phyloP scores from a whole-genome alignment of 2,797 vertebrate genomes.

The Choloepus didactylus region DNA sequence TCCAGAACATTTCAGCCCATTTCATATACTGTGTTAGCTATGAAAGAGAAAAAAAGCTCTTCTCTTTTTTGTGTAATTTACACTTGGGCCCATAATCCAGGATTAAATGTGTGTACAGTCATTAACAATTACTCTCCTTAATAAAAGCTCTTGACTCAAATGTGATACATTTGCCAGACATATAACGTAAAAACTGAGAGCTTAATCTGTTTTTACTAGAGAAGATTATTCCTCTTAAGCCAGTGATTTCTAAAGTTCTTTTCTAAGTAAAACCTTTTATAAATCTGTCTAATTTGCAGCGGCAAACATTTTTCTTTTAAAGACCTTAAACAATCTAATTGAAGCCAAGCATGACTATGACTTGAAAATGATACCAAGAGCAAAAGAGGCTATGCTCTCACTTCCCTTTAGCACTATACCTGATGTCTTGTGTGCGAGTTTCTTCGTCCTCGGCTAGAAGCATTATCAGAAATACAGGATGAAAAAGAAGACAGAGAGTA shows the following conservation, averaged over 20 bases:
- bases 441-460: conserved; percentile 98
- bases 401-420: conserved; percentile 91
- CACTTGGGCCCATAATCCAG: not conserved
- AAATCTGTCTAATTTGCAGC: conserved; percentile 81
- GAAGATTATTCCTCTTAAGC: conserved; percentile 36
- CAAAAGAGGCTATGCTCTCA: not conserved
- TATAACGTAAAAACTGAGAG: not conserved
- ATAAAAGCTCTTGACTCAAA: not conserved
- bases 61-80: conserved; percentile 35
- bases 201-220: conserved; percentile 33
- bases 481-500: conserved; percentile 89
- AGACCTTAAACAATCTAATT: conserved; percentile 69
- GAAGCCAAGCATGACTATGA: conserved; percentile 80
- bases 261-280: conserved; percentile 44
- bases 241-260: conserved; percentile 46
- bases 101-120: not conserved
- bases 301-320: conserved; percentile 87
- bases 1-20: not conserved
- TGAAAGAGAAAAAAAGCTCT: not conserved
- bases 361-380: conserved; percentile 46
- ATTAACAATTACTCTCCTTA: conserved; percentile 5
- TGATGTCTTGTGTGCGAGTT: conserved; percentile 99
- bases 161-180: not conserved
- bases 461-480: conserved; percentile 89
- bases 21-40: conserved; percentile 7